Conservation (phyloP, 2,888 invertebrate species). For the Hedychridium roseum region DNA sequence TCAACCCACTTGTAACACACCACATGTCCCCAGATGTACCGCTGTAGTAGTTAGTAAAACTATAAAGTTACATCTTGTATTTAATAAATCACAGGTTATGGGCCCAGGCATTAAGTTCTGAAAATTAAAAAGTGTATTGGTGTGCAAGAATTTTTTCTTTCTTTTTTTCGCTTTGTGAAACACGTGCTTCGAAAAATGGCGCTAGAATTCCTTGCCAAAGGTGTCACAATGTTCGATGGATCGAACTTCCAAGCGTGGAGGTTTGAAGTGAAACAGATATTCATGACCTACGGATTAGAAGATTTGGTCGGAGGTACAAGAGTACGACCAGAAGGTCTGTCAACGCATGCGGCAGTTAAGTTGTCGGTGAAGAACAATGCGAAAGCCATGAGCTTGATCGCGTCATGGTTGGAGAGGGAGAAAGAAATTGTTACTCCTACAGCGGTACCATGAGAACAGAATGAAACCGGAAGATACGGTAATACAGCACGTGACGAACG, state of each 20-base stretch:
- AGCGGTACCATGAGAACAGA: background rate
- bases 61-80: too few species aligned
- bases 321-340: background rate
- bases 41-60: too few species aligned
- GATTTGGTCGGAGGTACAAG: background rate
- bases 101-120: too few species aligned
- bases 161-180: too few species aligned
- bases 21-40: too few species aligned
- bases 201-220: background rate
- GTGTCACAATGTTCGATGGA: conserved; percentile 1
- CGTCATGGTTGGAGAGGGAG: background rate
- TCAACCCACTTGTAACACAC: too few species aligned
- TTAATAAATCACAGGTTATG: too few species aligned
- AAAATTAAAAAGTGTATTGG: too few species aligned
- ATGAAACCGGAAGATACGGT: background rate
- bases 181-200: too few species aligned
- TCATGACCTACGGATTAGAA: conserved; percentile 2
- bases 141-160: too few species aligned
- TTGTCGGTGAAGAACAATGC: conserved; percentile 2
- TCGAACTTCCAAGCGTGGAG: background rate
- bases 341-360: background rate
- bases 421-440: too few species aligned
- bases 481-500: too few species aligned
- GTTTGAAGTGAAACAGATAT: conserved; percentile 1
- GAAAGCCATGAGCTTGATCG: conserved; percentile 2